phyloP scores from a whole-genome alignment of 2,113 vertebrate genomes.

The Corydoras sp. region DNA sequence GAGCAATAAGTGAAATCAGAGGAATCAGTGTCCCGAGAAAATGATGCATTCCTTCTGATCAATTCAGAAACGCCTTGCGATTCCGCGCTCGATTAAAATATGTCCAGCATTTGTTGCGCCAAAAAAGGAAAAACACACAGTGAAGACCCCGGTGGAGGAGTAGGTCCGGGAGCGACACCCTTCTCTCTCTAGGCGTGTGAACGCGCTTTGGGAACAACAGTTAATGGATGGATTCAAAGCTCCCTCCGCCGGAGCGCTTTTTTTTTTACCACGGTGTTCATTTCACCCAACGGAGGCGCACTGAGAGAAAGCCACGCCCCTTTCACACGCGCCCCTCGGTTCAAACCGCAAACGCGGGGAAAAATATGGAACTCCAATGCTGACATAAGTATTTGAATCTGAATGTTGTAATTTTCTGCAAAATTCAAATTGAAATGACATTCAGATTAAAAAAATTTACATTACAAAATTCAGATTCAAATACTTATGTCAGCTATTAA shows the following conservation, averaged over 20 bases:
- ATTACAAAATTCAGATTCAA: too few relatives aligned
- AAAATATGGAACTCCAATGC: neutral
- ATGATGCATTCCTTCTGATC: conserved; percentile 68
- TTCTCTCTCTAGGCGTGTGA: conserved; percentile 37
- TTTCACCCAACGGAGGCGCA: conserved; percentile 4
- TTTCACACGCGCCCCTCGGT: conserved; percentile 25
- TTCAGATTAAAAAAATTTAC: too few relatives aligned
- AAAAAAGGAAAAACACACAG: conserved; percentile 38
- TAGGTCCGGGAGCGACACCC: conserved; percentile 47
- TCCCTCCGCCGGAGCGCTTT: conserved; percentile 33
- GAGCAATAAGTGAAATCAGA: conserved; percentile 59
- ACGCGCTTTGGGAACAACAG: conserved; percentile 51
- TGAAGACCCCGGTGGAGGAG: conserved; percentile 31
- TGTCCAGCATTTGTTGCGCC: conserved; percentile 56
- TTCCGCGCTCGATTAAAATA: conserved; percentile 67
- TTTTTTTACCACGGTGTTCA: conserved; percentile 27
- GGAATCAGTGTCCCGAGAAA: conserved; percentile 63
- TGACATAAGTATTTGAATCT: too few relatives aligned
- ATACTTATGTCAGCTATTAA: too few relatives aligned
- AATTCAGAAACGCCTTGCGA: conserved; percentile 52
- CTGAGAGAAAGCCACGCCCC: conserved; percentile 45
- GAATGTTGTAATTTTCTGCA: too few relatives aligned
- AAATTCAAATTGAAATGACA: too few relatives aligned
- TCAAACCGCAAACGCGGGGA: conserved; percentile 36
- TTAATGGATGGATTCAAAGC: conserved; percentile 51